A percentile compares a stretch with the other conserved stretches of the same genome.
phyloP scores from a whole-genome alignment of 2,797 vertebrate species.

The Hirundo rustica region DNA sequence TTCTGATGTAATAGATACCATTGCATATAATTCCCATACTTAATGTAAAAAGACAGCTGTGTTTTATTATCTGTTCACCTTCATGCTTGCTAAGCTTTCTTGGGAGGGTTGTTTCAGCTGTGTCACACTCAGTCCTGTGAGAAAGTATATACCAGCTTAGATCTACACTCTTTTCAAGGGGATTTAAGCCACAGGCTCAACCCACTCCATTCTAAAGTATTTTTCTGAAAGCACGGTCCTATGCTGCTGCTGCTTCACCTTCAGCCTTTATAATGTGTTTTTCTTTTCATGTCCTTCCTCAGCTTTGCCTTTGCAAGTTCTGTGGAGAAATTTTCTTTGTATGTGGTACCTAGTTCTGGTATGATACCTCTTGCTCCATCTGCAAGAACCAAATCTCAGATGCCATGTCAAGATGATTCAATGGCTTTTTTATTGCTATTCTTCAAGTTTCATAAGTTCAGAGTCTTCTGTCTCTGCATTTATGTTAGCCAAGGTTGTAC shows the following conservation, averaged over 20 bases:
- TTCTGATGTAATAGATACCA: accelerated
- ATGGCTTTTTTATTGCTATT: not conserved
- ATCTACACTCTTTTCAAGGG: not conserved
- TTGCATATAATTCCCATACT: not conserved
- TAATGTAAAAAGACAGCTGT: not conserved
- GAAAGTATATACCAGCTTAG: not conserved
- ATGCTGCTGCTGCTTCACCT: not conserved
- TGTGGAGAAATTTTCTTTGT: not conserved
- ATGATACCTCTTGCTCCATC: not conserved
- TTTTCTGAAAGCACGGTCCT: not conserved
- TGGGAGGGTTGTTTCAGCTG: not conserved
- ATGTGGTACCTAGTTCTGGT: not conserved
- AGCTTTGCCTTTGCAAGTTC: not conserved
- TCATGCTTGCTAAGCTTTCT: accelerated
- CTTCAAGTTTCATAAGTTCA: not conserved
- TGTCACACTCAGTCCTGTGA: not conserved
- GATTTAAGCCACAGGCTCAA: not conserved
- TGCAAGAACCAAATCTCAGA: not conserved
- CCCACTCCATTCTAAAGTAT: not conserved
- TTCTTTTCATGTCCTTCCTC: not conserved
- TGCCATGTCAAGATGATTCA: not conserved
- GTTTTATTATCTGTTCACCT: not conserved
- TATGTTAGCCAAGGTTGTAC: too few species aligned
- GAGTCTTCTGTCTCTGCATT: not conserved
- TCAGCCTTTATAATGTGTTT: not conserved